These are phyloP conservation scores for Pinna nobilis DNA, from an alignment of 1,140 invertebrate species.

Conservation along the genomic window DNA sequence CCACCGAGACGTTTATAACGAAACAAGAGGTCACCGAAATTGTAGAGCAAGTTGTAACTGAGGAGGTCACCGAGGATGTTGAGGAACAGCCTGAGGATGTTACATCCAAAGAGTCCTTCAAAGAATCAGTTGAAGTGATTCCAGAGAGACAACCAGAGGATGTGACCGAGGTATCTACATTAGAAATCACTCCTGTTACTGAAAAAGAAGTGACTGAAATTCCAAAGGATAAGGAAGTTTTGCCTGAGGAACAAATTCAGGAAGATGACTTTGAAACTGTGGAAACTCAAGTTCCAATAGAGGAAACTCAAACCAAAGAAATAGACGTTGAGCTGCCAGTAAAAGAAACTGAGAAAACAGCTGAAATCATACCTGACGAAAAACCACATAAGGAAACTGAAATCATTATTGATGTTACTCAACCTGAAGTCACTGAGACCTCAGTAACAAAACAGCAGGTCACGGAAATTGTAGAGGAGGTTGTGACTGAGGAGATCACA, in stretches of 20 bases:
- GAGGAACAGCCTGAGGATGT: conserved; percentile 22
- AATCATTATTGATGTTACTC: conserved; percentile 9
- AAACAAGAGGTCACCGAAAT: not conserved
- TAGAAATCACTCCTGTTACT: conserved; percentile 33
- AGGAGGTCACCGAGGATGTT: conserved; percentile 39
- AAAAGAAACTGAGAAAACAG: not conserved
- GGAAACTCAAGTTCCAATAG: not conserved
- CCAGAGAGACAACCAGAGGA: conserved; percentile 13
- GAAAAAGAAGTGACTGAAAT: conserved; percentile 26
- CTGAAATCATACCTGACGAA: not conserved
- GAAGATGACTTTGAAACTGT: not conserved
- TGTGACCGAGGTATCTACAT: conserved; percentile 9
- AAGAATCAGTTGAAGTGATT: conserved; percentile 27
- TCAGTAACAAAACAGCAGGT: conserved; percentile 1
- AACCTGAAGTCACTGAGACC: conserved; percentile 3
- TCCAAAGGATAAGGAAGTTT: conserved; percentile 1
- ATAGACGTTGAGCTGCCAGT: not conserved
- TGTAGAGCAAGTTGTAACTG: conserved; percentile 30
- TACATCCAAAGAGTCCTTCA: not conserved
- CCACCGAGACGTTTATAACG: conserved; percentile 6
- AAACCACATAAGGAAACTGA: conserved; percentile 4
- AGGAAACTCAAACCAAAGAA: conserved; percentile 5
- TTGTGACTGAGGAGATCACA: conserved; percentile 21
- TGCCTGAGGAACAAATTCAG: conserved; percentile 10
- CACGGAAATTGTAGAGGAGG: conserved; percentile 15